phyloP scores from a whole-genome alignment of 2,113 vertebrate species.

The Cygnus buccinator region DNA sequence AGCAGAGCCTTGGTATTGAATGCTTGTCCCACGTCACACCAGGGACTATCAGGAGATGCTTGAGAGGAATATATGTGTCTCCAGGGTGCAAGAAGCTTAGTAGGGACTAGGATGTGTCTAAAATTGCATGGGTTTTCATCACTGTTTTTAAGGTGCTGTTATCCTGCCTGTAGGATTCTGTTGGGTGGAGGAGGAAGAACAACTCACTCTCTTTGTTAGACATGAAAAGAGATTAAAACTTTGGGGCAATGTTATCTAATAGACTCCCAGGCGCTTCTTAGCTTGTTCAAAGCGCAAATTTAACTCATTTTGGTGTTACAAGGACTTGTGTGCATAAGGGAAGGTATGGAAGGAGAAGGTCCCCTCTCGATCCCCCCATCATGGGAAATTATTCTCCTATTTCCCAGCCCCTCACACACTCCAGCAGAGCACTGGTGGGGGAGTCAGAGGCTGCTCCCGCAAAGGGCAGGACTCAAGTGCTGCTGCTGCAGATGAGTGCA shows the following conservation, averaged over 20 bases:
- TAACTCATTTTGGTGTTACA: background rate
- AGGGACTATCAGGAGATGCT: background rate
- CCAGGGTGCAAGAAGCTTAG: background rate
- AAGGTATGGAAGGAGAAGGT: background rate
- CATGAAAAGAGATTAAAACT: background rate
- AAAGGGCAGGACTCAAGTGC: background rate
- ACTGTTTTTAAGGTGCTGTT: background rate
- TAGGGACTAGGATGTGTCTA: background rate
- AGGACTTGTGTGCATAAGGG: background rate
- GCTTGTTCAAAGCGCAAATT: background rate
- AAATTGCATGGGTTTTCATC: background rate
- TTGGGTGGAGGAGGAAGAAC: background rate
- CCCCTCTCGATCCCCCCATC: too few species aligned
- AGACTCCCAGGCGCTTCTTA: background rate
- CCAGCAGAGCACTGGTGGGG: background rate
- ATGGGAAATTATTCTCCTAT: background rate
- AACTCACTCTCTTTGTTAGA: background rate
- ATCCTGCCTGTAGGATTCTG: background rate
- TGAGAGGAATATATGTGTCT: background rate
- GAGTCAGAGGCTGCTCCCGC: background rate
- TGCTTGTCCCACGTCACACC: rapidly evolving
- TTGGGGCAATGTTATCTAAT: rapidly evolving
- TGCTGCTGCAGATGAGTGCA: background rate
- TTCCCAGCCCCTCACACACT: background rate
- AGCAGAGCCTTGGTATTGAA: background rate